These are phyloP conservation scores for Coelogynopora nodosa DNA, from an alignment of 2,888 invertebrate species.

Conservation along the genomic window DNA sequence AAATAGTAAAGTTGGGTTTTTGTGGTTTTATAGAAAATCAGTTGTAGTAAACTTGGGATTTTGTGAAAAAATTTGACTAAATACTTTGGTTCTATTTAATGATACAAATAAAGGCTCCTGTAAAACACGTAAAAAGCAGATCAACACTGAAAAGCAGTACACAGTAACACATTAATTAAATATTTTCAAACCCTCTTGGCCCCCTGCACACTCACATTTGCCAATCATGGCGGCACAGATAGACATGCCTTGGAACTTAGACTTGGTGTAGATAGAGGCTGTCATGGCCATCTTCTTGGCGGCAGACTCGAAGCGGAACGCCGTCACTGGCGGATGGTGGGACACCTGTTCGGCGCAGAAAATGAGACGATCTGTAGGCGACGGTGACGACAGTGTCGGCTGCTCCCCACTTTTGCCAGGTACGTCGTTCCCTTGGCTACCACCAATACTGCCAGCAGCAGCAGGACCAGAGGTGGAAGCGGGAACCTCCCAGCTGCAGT, in stretches of 20 bases:
- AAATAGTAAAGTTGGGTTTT: no score
- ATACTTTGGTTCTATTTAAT: no score
- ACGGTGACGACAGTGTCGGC: no score
- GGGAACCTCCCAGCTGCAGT: slow-evolving; percentile 64
- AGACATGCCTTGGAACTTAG: slow-evolving; percentile 65
- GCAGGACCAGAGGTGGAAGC: not conserved
- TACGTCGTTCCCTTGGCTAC: not conserved
- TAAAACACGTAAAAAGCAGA: no score
- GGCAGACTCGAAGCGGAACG: slow-evolving; percentile 64
- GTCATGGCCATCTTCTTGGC: slow-evolving; percentile 62
- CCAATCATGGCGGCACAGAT: slow-evolving; percentile 64
- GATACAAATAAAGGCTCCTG: no score
- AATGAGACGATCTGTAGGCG: slow-evolving; percentile 50
- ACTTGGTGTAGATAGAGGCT: slow-evolving; percentile 64
- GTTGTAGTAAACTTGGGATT: no score
- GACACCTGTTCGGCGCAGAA: slow-evolving; percentile 64
- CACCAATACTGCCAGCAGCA: not conserved
- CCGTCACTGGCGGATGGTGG: slow-evolving; percentile 65
- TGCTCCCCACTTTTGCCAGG: not conserved
- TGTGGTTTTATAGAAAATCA: no score
- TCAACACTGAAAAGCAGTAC: no score
- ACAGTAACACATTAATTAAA: no score
- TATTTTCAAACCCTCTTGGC: no score
- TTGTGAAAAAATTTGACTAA: no score
- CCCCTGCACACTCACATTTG: slow-evolving; percentile 52